Conservation (phyloP, 2,113 vertebrate genomes). For the Vidua macroura region DNA sequence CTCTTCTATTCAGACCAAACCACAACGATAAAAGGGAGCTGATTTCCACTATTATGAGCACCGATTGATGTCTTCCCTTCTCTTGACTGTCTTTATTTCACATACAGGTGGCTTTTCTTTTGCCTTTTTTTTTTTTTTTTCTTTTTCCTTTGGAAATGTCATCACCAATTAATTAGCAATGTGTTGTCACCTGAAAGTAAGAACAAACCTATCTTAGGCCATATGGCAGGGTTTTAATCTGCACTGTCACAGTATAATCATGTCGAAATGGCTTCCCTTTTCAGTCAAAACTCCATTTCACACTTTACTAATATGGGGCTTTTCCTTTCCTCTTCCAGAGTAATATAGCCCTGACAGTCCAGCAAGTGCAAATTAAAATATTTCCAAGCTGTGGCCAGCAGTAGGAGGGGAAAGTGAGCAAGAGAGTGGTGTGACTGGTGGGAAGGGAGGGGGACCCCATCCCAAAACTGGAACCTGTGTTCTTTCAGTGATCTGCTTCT, state of each 20-base stretch:
- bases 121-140: neutral
- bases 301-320: constrained; percentile 73
- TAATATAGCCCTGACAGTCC: constrained; percentile 62
- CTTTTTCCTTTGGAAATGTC: constrained; percentile 67
- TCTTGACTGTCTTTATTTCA: constrained; percentile 61
- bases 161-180: constrained; percentile 70
- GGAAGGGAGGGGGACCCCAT: neutral
- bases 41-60: constrained; percentile 19
- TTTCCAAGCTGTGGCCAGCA: constrained; percentile 45
- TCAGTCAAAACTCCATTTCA: constrained; percentile 80
- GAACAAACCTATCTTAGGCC: constrained; percentile 60
- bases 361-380: constrained; percentile 63
- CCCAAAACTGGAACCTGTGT: neutral
- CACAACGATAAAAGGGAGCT: constrained; percentile 16
- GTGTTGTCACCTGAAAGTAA: constrained; percentile 70
- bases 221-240: constrained; percentile 76
- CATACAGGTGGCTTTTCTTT: constrained; percentile 64
- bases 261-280: constrained; percentile 72
- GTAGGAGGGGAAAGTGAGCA: neutral
- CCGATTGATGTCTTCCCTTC: constrained; percentile 20
- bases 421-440: neutral
- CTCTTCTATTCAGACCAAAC: constrained; percentile 34
- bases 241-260: constrained; percentile 73
- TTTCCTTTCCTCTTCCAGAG: constrained; percentile 60
- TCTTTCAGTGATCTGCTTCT: neutral